phyloP scores from a whole-genome alignment of 2,888 invertebrate genomes.

The Drosophila neutralis region DNA sequence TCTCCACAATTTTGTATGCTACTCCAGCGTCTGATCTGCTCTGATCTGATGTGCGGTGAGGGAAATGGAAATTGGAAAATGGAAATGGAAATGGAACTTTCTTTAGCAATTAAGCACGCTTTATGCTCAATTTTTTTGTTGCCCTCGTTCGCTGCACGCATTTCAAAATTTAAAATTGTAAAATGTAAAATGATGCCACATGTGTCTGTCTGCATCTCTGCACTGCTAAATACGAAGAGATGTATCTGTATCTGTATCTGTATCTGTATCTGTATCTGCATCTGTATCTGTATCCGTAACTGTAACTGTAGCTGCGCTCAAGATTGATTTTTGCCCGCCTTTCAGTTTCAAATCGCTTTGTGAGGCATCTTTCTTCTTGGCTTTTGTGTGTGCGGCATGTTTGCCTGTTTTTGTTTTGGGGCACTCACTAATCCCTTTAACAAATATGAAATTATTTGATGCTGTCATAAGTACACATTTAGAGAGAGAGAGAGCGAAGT shows the following conservation, averaged over 20 bases:
- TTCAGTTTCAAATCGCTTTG: slow-evolving; percentile 49
- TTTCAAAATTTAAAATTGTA: slow-evolving; percentile 27
- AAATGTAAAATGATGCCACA: slow-evolving; percentile 77
- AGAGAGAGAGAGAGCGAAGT: not conserved
- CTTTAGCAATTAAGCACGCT: slow-evolving; percentile 78
- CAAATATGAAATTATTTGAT: slow-evolving; percentile 73
- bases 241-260: slow-evolving; percentile 36
- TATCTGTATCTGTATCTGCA: slow-evolving; percentile 34
- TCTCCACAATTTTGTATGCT: slow-evolving; percentile 73
- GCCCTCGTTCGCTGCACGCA: slow-evolving; percentile 52
- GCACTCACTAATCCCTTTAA: slow-evolving; percentile 51
- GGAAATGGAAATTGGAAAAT: slow-evolving; percentile 45
- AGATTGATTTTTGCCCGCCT: slow-evolving; percentile 74
- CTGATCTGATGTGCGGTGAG: slow-evolving; percentile 17
- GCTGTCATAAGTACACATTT: slow-evolving; percentile 55
- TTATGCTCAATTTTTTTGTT: slow-evolving; percentile 74
- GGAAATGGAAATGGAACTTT: slow-evolving; percentile 65
- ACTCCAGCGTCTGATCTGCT: slow-evolving; percentile 66
- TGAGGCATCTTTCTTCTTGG: slow-evolving; percentile 23
- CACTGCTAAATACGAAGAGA: slow-evolving; percentile 21
- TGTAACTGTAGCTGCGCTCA: slow-evolving; percentile 54
- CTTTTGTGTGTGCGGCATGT: slow-evolving; percentile 36
- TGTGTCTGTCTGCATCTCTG: slow-evolving; percentile 41
- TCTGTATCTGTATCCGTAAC: slow-evolving; percentile 32
- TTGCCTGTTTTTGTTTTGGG: slow-evolving; percentile 36